Conservation (phyloP, 2,797 vertebrate species). For the Gadopsis bispinosus region DNA sequence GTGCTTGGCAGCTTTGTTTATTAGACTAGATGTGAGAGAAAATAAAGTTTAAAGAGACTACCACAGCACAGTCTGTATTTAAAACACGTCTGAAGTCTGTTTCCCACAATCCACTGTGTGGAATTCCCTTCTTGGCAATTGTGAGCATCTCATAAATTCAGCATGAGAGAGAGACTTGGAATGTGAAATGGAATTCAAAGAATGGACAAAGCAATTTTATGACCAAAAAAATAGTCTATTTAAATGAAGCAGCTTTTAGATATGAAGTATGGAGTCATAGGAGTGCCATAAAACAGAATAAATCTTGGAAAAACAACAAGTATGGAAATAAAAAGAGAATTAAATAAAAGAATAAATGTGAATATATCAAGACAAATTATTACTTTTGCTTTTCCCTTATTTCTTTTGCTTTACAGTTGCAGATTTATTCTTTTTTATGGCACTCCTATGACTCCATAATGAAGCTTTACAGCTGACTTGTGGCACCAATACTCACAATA, state of each 20-base stretch:
- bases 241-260: constrained; percentile 22
- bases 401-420: too few relatives aligned
- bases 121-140: constrained; percentile 62
- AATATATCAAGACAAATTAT: too few relatives aligned
- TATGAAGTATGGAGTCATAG: background rate
- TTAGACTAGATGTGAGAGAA: constrained; percentile 52
- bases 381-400: too few relatives aligned
- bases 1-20: constrained; percentile 62
- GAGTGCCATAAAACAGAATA: too few relatives aligned
- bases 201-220: background rate
- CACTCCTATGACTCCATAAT: too few relatives aligned
- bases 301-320: too few relatives aligned
- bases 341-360: too few relatives aligned
- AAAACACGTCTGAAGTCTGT: constrained; percentile 60
- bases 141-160: constrained; percentile 54
- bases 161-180: constrained; percentile 16
- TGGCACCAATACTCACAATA: constrained; percentile 1
- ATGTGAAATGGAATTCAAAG: constrained; percentile 32
- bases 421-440: too few relatives aligned
- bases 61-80: constrained; percentile 47
- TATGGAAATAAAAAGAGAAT: too few relatives aligned
- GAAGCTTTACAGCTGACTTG: constrained; percentile 31
- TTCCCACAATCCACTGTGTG: constrained; percentile 61
- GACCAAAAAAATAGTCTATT: constrained; percentile 10
- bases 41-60: constrained; percentile 40